phyloP scores from a whole-genome alignment of 2,797 vertebrate genomes.

The Kryptolebias ocellatus region DNA sequence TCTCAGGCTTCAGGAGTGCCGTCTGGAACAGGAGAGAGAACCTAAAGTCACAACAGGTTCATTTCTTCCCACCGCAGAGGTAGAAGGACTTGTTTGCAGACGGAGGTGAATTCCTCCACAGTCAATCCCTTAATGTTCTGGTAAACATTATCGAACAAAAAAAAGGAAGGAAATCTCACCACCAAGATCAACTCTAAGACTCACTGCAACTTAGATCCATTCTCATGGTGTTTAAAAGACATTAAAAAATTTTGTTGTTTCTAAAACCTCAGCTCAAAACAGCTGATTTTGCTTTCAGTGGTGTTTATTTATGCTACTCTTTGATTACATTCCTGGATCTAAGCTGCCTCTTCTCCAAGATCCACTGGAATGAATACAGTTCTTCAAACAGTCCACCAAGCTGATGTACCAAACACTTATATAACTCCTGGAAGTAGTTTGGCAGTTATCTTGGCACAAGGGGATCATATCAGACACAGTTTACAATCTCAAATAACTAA shows the following conservation, averaged over 20 bases:
- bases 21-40: constrained; percentile 55
- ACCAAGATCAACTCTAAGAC: too few relatives aligned
- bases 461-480: not conserved
- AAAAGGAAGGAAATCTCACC: too few relatives aligned
- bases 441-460: not conserved
- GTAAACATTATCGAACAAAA: too few relatives aligned
- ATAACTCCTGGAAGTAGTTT: not conserved
- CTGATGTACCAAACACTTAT: not conserved
- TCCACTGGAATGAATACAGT: not conserved
- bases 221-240: too few relatives aligned
- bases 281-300: not conserved
- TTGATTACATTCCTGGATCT: not conserved
- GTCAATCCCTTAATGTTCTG: not conserved
- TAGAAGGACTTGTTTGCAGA: not conserved
- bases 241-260: too few relatives aligned
- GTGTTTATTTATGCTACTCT: not conserved
- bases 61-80: not conserved
- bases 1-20: constrained; percentile 77
- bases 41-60: constrained; percentile 6
- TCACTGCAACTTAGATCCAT: too few relatives aligned
- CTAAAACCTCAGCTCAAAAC: not conserved
- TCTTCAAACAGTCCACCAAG: not conserved
- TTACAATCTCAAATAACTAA: not conserved
- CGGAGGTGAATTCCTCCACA: not conserved
- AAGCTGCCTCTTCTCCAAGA: not conserved